These are phyloP conservation scores for Nesogale talazaci DNA, from an alignment of 2,113 vertebrate species.

Conservation along the genomic window DNA sequence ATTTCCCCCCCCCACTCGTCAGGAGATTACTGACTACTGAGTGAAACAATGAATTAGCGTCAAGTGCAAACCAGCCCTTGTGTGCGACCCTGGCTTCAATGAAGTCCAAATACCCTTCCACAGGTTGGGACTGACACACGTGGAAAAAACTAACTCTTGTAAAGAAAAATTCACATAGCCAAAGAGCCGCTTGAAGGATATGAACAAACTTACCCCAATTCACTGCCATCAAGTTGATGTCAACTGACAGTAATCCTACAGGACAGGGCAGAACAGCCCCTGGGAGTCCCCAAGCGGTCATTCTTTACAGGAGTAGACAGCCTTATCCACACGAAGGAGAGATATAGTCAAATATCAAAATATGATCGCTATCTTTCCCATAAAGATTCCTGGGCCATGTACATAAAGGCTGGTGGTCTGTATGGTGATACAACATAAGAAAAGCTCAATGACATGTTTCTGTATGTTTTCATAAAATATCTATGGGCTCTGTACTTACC, in stretches of 20 bases:
- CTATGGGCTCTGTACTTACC: too few relatives aligned
- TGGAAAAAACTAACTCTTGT: neutral
- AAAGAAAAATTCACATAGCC: neutral
- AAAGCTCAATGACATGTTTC: too few relatives aligned
- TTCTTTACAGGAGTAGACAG: too few relatives aligned
- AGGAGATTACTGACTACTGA: neutral
- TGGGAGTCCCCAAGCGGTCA: too few relatives aligned
- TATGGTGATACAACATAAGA: too few relatives aligned
- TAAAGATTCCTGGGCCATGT: neutral
- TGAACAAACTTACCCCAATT: too few relatives aligned
- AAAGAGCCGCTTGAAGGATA: neutral
- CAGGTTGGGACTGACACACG: neutral
- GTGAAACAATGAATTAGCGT: neutral
- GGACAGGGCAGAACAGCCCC: too few relatives aligned
- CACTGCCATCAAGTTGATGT: too few relatives aligned
- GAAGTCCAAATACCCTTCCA: neutral
- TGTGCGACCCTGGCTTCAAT: too few relatives aligned
- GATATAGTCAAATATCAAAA: neutral
- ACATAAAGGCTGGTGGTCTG: neutral
- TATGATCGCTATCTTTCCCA: neutral
- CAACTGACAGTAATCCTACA: too few relatives aligned
- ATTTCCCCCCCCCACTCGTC: neutral
- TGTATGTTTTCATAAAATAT: too few relatives aligned
- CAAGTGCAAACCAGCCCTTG: neutral
- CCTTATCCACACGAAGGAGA: neutral